Evolutionary conservation across 1,140 invertebrate genomes (phyloP), one percentile per base, ranked within the genome.

Genomic region (Conus ventricosus): DNA sequence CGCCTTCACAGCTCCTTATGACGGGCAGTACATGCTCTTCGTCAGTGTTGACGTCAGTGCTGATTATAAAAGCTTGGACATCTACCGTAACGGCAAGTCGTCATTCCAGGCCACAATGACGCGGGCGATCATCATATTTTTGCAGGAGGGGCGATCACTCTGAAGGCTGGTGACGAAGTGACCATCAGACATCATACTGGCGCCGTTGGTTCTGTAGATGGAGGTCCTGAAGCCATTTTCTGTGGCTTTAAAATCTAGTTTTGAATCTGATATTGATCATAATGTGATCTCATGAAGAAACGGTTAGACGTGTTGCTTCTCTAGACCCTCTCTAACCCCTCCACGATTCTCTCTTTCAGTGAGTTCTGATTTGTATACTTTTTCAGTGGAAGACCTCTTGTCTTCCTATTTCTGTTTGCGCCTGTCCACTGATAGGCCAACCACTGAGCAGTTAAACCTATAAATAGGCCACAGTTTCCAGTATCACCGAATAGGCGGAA

Each of bases 191-290:
- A 23, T 39, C 60, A 7, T 87, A 55, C 67, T 87, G 80, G 23
- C 57, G 63, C 23, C 25, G 25, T 80, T 85, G 81, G 23, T 54
- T 27, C 25, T 39, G 87, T n/a, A 71, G 85, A 39, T 89, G 88
- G 57, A 88, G 91, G 67, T 82, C 86, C 75, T 86, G 88, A 81
- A 89, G 86, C n/a, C 67, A 71, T n/a, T 23, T 78, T 80, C 53
- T 20, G 13, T 27, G 76, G 25, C 63, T 63, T 87, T 63, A 75
- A 71, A 67, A 81, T 85, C 67, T 71, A 71, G 23, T 7, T n/a
- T 20, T 71, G 60, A 11, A 13, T 39, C 39, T 39, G 39, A 39
- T 39, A 1, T 39, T 39, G 39, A 39, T 39, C 39, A 39, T 3
- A 39, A 39, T 39, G 39, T 39, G 39, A 39, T 39, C 39, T 39